Percentiles rank a stretch among this genome's conserved stretches.
Evolutionary conservation across 2,797 vertebrate genomes (phyloP).

Genomic region (Sciaenops ocellatus): DNA sequence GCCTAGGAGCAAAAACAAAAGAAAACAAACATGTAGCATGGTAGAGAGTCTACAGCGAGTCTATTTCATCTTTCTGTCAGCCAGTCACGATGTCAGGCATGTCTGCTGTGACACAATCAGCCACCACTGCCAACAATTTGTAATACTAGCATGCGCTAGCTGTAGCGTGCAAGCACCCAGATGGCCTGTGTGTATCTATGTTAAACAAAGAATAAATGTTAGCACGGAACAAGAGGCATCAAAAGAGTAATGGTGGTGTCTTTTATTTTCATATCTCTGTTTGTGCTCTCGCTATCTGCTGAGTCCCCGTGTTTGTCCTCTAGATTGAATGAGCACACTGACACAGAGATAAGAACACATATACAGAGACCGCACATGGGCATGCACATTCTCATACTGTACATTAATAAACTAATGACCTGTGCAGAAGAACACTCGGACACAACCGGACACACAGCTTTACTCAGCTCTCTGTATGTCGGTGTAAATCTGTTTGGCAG

Average conservation of each 20-base stretch:
- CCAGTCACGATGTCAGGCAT: conserved; percentile 45
- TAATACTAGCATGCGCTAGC: conserved; percentile 35
- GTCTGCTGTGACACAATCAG: conserved; percentile 57
- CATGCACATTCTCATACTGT: neutral
- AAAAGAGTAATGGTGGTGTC: conserved; percentile 52
- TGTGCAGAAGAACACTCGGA: neutral
- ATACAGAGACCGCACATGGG: neutral
- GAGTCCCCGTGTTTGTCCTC: conserved; percentile 68
- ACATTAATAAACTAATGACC: conserved; percentile 4
- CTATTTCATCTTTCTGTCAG: conserved; percentile 59
- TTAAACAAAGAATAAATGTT: conserved; percentile 59
- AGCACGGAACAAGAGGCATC: conserved; percentile 44
- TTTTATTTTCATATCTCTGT: conserved; percentile 54
- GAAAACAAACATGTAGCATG: conserved; percentile 23
- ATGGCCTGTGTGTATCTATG: conserved; percentile 48
- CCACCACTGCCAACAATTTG: conserved; percentile 47
- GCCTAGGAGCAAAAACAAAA: conserved; percentile 15
- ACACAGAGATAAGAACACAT: conserved; percentile 48
- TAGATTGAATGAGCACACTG: conserved; percentile 70
- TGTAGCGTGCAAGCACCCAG: conserved; percentile 20
- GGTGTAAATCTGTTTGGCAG: conserved; percentile 61
- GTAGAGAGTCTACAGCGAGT: conserved; percentile 30
- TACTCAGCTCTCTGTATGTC: conserved; percentile 38
- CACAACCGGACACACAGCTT: conserved; percentile 38
- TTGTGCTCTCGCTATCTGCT: conserved; percentile 25